Base-by-base conservation (phyloP, 2,888 invertebrate species). In the Diaperis boleti region DNA sequence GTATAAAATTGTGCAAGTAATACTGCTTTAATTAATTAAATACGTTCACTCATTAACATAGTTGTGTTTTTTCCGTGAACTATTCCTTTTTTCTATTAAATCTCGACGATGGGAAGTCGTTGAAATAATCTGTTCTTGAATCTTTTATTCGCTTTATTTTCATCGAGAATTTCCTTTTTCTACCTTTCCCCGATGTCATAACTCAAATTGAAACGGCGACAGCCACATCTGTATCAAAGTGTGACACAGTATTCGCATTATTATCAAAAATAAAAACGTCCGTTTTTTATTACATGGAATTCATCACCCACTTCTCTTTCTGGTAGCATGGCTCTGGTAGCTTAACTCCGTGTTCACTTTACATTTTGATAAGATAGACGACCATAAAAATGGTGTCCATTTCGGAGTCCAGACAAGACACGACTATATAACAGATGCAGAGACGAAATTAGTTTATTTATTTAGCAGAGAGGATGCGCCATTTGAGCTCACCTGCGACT, bases 301-400 rank as follows among this genome's bases (percentile, higher is more conserved):
- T 69, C 71, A 69, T 74, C 74, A 72, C 68, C 66, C 67, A 67
- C 64, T 66, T 65, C 56, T 61, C 52, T 50, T 22, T 26, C 44
- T 62, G 55, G 61, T 61, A 69, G 71, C 69, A 59, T 65, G 54
- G 33, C 71, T 63, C 65, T 69, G 72, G 72, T 72, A 72, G 74
- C 71, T 67, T 61, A 72, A 74, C 72, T 73, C 66, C 74, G 67
- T 77, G 76, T 77, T 75, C 76, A 76, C 76, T 77, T 77, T 77
- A 74, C 77, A 77, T 77, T 75, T 71, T 72, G 76, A 76, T 76
- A 76, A 77, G 76, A 77, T 77, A 76, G 62, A 60, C 65, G 56
- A 62, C 67, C 72, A 71, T 72, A 74, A 74, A 75, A 74, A 71
- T 70, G 71, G 71, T 70, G 71, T 67, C 70, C 70, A 72, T 74